Evolutionary conservation across 2,797 vertebrate genomes (phyloP).

Genomic region (Numenius phaeopus): DNA sequence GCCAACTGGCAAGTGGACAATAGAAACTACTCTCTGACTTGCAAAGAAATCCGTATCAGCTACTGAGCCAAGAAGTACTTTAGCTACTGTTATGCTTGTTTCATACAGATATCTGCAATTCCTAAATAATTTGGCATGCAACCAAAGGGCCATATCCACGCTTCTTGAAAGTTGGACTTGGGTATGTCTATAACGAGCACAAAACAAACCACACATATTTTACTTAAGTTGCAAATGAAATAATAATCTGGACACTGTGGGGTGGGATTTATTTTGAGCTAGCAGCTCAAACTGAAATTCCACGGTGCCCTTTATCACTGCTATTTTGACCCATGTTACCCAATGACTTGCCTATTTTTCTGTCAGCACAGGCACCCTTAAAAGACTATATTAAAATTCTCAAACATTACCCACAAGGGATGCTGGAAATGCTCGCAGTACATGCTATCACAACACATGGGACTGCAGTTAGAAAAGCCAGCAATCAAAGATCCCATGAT

Average conservation of each 20-base stretch:
- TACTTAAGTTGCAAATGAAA: background rate
- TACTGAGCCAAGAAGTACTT: constrained; percentile 41
- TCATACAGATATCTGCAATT: background rate
- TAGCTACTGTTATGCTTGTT: constrained; percentile 30
- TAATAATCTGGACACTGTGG: background rate
- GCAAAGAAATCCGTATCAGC: background rate
- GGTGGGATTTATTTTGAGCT: background rate
- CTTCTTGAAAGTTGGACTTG: background rate
- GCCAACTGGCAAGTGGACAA: constrained; percentile 69
- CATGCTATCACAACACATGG: background rate
- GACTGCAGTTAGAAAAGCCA: background rate
- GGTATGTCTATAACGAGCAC: background rate
- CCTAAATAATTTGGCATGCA: background rate
- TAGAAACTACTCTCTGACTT: constrained; percentile 37
- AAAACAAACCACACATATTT: background rate
- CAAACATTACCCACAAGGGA: background rate
- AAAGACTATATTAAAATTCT: background rate
- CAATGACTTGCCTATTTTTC: background rate
- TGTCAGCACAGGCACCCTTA: background rate
- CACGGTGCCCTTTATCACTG: background rate
- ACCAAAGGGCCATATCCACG: background rate
- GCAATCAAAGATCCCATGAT: background rate
- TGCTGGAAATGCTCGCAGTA: background rate
- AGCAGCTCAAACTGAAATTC: background rate
- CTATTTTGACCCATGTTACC: background rate